A percentile compares a stretch with the other conserved stretches of the same genome.
Conservation (phyloP, 2,113 vertebrate species). For the Crypturellus undulatus region DNA sequence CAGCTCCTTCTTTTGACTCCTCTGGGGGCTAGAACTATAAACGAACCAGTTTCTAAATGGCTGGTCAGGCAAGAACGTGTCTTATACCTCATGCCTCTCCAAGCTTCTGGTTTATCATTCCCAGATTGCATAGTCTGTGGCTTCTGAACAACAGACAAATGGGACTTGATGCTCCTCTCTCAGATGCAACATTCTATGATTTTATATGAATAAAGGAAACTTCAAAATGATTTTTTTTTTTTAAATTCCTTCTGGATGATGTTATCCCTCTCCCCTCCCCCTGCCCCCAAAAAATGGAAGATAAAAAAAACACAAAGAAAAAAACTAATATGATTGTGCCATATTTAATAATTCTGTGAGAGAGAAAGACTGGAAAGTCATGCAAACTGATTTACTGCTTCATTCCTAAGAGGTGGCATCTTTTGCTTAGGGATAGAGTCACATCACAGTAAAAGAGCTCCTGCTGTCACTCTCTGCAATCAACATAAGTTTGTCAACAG, state of each 20-base stretch:
- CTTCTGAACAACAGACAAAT: not conserved
- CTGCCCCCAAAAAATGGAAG: no score
- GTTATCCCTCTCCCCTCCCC: not conserved
- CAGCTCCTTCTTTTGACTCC: not conserved
- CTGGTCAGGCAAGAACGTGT: not conserved
- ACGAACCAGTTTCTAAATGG: not conserved
- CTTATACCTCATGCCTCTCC: not conserved
- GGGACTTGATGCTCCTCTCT: not conserved
- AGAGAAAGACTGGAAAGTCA: not conserved
- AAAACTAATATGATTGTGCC: not conserved
- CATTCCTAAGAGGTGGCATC: not conserved
- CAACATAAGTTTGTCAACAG: conserved; percentile 7
- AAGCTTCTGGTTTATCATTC: not conserved
- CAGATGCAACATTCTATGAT: not conserved
- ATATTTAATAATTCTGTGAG: not conserved
- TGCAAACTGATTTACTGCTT: not conserved
- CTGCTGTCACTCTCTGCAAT: not conserved
- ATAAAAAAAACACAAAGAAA: not conserved
- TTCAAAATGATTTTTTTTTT: not conserved
- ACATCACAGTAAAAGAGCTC: not conserved
- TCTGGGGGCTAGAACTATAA: not conserved
- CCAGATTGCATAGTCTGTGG: not conserved
- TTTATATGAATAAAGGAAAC: not conserved
- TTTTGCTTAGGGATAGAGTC: not conserved
- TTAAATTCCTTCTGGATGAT: not conserved